Evolutionary conservation across 64 coral and sea anemone species (phyloP), one percentile per base, ranked within the genome.

Genomic region (Pocillopora verrucosa): DNA sequence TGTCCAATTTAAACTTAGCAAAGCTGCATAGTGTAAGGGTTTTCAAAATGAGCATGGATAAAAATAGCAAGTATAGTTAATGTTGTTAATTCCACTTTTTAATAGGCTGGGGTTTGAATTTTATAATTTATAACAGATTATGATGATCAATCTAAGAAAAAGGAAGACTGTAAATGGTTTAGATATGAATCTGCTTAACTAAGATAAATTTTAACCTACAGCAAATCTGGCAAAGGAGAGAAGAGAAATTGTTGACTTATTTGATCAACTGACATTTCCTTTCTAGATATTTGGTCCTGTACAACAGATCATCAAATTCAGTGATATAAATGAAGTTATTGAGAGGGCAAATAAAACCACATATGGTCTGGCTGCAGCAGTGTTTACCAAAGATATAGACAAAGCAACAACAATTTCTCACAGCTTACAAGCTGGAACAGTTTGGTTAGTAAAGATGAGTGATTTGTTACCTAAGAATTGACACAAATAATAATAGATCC

Each of bases 221-320:
- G 4, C 64, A 67, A 20, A 22, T 16, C 0, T 17, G 1, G 63
- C 16, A 65, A 65, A 65, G 63, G 14, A 19, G 63, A 19, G 64
- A 7, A 2, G 17, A 16, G 13, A 9, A 20, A 7, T 65, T 65
- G 36, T 77, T 57, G 4, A 82, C 10, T 64, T 0, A 34, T 65
- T 24, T 65, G 4, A 35, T 13, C 1, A 0, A 51, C 68, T 59
- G 1, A 20, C 76, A 19, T 74, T 57, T 45, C 34, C n/a, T 13
- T 76, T 17, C 15, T 16, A 98, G 96, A 98, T 98, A 77, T 98
- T 98, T 94, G 96, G 96, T 37, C 96, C 96, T 35, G 96, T 98
- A 59, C 90, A 92, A 78, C 96, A 98, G 84, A 94, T 98, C 10
- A 74, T 98, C 5, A 98, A 98, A 36, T 98, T 98, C 70, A 94